Evolutionary conservation across 2,113 vertebrate genomes (phyloP).

Genomic region (Aspidoscelis tigris): DNA sequence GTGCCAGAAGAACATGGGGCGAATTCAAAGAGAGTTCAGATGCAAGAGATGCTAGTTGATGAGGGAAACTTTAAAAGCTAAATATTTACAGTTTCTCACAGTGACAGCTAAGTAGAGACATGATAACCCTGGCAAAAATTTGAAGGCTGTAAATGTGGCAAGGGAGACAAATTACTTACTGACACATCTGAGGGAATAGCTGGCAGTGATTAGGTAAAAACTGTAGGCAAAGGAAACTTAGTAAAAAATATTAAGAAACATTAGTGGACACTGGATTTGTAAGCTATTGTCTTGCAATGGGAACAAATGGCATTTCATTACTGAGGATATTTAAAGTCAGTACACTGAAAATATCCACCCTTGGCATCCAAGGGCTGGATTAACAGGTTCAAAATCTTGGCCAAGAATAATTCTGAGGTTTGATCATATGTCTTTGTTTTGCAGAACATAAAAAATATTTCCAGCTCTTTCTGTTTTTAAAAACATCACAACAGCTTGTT

Average conservation of each 20-base stretch:
- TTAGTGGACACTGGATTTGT: neutral
- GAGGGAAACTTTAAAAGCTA: conserved; percentile 15
- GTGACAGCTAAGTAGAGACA: conserved; percentile 9
- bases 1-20: neutral
- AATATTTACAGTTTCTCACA: conserved; percentile 37
- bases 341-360: neutral
- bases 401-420: neutral
- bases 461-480: neutral
- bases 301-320: neutral
- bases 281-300: neutral
- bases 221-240: neutral
- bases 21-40: neutral
- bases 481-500: neutral
- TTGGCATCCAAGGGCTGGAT: neutral
- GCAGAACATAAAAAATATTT: neutral
- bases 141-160: neutral
- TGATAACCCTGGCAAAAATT: conserved; percentile 13
- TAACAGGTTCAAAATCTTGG: neutral
- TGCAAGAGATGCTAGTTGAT: neutral
- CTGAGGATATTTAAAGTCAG: neutral
- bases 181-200: neutral
- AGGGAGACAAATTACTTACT: conserved; percentile 11
- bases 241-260: neutral
- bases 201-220: neutral
- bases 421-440: neutral